Percentiles rank a stretch among this genome's conserved stretches.
phyloP scores from a whole-genome alignment of 2,888 invertebrate genomes.

The Acanthosepion pharaonis region DNA sequence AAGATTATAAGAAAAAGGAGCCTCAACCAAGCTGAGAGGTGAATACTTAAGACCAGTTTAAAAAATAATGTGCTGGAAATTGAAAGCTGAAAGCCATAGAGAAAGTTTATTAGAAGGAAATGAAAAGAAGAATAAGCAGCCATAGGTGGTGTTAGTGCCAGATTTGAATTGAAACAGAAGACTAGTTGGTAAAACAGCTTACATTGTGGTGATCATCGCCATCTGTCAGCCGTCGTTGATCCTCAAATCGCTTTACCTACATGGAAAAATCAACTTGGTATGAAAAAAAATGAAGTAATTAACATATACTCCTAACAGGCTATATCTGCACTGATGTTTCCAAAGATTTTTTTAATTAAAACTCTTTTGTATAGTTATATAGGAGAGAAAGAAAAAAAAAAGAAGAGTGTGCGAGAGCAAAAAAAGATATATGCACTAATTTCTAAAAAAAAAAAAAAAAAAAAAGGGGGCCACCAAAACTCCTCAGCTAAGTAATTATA shows the following conservation, averaged over 20 bases:
- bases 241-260: conserved; percentile 47
- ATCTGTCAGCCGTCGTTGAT: conserved; percentile 36
- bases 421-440: neutral
- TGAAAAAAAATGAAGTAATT: neutral
- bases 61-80: neutral
- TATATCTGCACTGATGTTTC: neutral
- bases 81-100: neutral
- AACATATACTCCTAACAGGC: neutral
- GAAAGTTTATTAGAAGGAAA: neutral
- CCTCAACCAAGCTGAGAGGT: neutral
- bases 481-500: neutral
- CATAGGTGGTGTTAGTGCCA: neutral
- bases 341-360: neutral
- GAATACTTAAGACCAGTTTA: neutral
- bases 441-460: neutral
- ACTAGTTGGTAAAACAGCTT: conserved; percentile 40
- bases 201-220: conserved; percentile 45
- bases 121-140: neutral
- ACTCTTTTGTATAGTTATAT: neutral
- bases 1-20: neutral
- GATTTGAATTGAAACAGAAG: conserved; percentile 24
- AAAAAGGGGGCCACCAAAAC: too few species aligned
- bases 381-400: too few species aligned
- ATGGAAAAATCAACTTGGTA: conserved; percentile 40
- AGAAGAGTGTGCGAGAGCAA: too few species aligned